Evolutionary conservation across 1,140 invertebrate species (phyloP), one percentile per base, ranked within the genome.

Genomic region (Zaprionus inermis): DNA sequence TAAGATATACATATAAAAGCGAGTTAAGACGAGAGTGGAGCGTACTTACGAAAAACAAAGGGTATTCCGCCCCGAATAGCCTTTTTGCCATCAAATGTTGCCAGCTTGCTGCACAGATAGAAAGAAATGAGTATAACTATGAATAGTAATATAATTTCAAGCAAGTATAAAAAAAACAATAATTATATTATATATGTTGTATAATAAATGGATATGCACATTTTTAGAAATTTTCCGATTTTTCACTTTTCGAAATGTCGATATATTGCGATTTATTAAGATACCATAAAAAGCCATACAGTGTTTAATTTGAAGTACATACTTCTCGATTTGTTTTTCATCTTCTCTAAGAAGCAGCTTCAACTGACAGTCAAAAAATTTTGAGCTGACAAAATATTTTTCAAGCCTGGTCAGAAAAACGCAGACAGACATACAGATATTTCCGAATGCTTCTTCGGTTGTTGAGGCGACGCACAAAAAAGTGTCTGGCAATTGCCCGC

Each of bases 61-160:
- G 97, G 97, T 93, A 98, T 98, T 90, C 98, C 98, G 90, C 98
- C 98, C 92, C 97, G 94, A 92, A 98, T 99, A 34, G 97, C 96
- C 92, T 98, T 97, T 92, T 98, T 98, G 61, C 97, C 97, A 94
- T 98, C 97, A 93, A 99, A 98, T 32, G 98, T 95, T 36, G 98
- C 97, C 93, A 98, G 96, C 93, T 98, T 98, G 93, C 97, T 97
- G 93, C 78, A 93, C n/a, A 28, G 41, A 34, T 55, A 64, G 54
- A 52, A 52, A 55, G 11, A 14, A 1, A n/a, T 38, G 1, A 14
- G 5, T n/a, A 38, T 38, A 46, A 3, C 4, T 28, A 28, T 28
- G 5, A 44, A 44, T 18, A 28, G 3, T 28, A 28, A 2, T n/a
- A n/a, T n/a, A n/a, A n/a, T n/a, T 28, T 28, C 28, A 28, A 28